Base-by-base conservation (phyloP, 2,113 vertebrate species). In the Psilopogon haemacephalus region DNA sequence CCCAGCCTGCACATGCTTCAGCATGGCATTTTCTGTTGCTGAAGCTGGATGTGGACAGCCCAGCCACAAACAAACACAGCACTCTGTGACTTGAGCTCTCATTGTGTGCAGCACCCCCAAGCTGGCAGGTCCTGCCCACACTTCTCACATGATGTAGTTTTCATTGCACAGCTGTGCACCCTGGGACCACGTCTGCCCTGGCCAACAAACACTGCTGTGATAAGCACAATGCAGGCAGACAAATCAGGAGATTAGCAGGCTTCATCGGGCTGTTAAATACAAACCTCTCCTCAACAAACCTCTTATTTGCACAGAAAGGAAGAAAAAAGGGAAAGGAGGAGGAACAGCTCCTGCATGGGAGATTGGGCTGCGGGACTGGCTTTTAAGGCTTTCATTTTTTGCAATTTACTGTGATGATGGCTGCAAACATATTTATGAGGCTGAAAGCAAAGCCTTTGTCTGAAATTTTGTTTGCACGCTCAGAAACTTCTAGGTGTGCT, bases 401-500 rank as follows among this genome's bases (percentile, higher is more conserved):
- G n/a, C n/a, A n/a, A 40, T 88, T 71, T 44, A 50, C 17, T 58
- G 8, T 14, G 37, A 55, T 73, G 79, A 80, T 10, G 30, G 32
- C 33, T 86, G 58, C 44, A 84, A 86, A 59, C 5, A 5, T 52
- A 64, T 73, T 86, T 83, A 63, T 52, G 59, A 81, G 74, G 44
- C 65, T 83, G 55, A 85, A 89, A 87, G 21, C 60, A 85, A 85
- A 75, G 21, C 54, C 48, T 88, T 79, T 88, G 20, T 75, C 38
- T 89, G 62, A 86, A 58, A 27, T 59, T 92, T n/a, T 73, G 70
- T 92, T 86, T 81, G 56, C 37, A n/a, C 30, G 52, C 32, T 27
- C 28, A 84, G 76, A 88, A 90, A 42, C 48, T 90, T 95, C 91
- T 78, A 59, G 73, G 70, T 71, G 38, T 78, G 23, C 60, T 84